Base-by-base conservation (phyloP, 2,888 invertebrate genomes). In the Bombyx huttoni region DNA sequence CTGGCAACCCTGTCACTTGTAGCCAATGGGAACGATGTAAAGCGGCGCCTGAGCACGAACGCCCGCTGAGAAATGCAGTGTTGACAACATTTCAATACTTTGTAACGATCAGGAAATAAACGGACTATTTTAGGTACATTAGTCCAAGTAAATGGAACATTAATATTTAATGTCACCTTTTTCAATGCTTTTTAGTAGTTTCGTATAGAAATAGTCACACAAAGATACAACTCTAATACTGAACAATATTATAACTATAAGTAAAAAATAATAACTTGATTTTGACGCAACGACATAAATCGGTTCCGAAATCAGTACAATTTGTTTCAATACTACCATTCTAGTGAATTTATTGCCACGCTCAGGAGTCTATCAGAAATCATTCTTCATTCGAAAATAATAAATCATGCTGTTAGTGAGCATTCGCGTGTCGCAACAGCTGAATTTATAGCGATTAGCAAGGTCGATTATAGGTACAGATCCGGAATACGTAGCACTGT, bases 1-100 rank as follows among this genome's bases (percentile, higher is more conserved):
- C 79, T 81, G 85, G 81, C 85, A 85, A 76, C 80, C 78, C 77
- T 81, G 81, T 75, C 77, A 80, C 85, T 80, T 60, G 71, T 66
- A 76, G 81, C 81, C 84, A 77, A 79, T 81, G 67, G 73, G 73
- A 71, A 78, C 73, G 73, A 65, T 83, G 83, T 84, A 78, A 63
- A 60, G 73, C 75, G 85, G 85, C 85, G 87, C 83, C 84, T 83
- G 82, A 63, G 70, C 76, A 73, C 62, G 75, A 68, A 76, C 80
- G 72, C 86, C 82, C 69, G 84, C 84, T 81, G 84, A 67, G 83
- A 68, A 67, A 62, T 64, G 64, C 75, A 70, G 73, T 74, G 67
- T 68, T 70, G 73, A 73, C 67, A 74, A 68, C 72, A 65, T 70
- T 33, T 48, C 48, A 46, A 50, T 40, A 8, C 40, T 7, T 40